Percentiles rank a stretch among this genome's conserved stretches.
Evolutionary conservation across 2,797 vertebrate species (phyloP).

Genomic region (Cossypha niveicapilla): DNA sequence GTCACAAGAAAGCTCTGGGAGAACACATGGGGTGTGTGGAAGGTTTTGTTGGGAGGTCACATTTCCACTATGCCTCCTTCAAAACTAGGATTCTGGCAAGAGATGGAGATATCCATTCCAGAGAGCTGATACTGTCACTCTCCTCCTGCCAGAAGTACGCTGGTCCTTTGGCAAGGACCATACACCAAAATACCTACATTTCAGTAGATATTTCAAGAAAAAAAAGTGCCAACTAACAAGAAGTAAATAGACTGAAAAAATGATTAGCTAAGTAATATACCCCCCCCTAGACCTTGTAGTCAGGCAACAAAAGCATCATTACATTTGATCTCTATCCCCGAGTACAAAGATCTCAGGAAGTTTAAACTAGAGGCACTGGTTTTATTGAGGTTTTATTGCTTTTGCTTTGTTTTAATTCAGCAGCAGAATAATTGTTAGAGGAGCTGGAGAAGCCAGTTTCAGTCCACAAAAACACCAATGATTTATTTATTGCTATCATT

Average conservation of each 20-base stretch:
- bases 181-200: not conserved
- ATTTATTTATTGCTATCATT: conserved; percentile 55
- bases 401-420: conserved; percentile 1
- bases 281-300: not conserved
- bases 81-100: not conserved
- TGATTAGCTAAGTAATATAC: not conserved
- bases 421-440: not conserved
- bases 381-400: not conserved
- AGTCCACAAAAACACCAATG: conserved; percentile 37
- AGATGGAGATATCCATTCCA: not conserved
- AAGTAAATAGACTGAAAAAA: not conserved
- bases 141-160: not conserved
- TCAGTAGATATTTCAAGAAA: not conserved
- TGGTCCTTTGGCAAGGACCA: not conserved
- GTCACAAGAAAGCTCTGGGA: not conserved
- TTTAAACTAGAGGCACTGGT: not conserved
- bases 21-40: not conserved
- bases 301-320: not conserved
- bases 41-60: accelerated
- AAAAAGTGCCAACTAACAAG: not conserved
- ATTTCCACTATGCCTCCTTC: not conserved
- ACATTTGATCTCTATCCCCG: not conserved
- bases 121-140: not conserved
- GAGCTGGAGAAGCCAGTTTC: not conserved
- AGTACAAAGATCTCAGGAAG: not conserved